Conservation (phyloP, 2,888 invertebrate genomes). For the Drosophila multiciliata region DNA sequence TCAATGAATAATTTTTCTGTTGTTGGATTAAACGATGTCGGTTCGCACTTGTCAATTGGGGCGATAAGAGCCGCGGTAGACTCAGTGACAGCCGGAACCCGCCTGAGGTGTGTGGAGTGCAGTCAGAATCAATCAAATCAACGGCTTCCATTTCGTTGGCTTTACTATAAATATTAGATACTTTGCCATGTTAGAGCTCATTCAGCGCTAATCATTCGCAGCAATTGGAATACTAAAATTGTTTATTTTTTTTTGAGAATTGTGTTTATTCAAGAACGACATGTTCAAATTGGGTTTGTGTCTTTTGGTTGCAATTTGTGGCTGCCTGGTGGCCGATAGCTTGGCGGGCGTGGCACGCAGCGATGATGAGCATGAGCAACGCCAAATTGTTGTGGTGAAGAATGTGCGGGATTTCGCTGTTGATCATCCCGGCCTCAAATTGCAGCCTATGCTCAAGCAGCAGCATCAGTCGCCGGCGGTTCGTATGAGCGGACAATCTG, state of each 20-base stretch:
- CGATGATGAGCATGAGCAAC: constrained; percentile 20
- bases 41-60: constrained; percentile 69
- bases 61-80: constrained; percentile 55
- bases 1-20: not conserved
- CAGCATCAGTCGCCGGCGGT: constrained; percentile 60
- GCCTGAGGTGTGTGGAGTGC: constrained; percentile 6
- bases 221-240: constrained; percentile 30
- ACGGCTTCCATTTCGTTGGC: constrained; percentile 41
- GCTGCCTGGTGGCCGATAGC: constrained; percentile 48
- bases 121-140: constrained; percentile 48
- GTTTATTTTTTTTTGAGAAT: not conserved
- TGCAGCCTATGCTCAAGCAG: constrained; percentile 70
- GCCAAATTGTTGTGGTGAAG: constrained; percentile 72
- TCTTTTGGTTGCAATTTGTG: constrained; percentile 53
- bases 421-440: constrained; percentile 71
- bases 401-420: constrained; percentile 74
- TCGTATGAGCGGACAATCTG: constrained; percentile 49
- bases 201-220: constrained; percentile 49
- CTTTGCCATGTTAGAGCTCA: constrained; percentile 40
- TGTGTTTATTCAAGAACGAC: not conserved
- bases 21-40: constrained; percentile 62
- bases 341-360: constrained; percentile 40
- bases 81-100: constrained; percentile 22
- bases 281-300: constrained; percentile 64
- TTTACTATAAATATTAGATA: constrained; percentile 64